Evolutionary conservation across 2,113 vertebrate genomes (phyloP).

Genomic region (Dascyllus trimaculatus): DNA sequence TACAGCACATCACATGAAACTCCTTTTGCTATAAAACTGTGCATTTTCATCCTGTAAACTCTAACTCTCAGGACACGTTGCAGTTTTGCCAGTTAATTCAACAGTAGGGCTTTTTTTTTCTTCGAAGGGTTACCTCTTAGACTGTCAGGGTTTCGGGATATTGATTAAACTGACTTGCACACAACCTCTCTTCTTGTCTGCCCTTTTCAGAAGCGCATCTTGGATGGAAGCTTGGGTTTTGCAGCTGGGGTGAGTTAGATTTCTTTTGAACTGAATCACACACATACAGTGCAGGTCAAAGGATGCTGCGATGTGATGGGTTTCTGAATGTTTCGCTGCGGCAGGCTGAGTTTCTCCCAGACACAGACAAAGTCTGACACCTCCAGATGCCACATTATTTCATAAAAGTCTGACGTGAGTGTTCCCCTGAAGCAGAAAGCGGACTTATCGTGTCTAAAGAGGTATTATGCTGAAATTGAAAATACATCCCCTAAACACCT

Average conservation of each 20-base stretch:
- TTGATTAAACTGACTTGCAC: constrained; percentile 25
- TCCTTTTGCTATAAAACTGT: neutral
- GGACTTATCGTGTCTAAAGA: constrained; percentile 37
- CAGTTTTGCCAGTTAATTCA: constrained; percentile 11
- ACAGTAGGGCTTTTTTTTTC: neutral
- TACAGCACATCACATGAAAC: neutral
- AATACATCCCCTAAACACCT: constrained; percentile 1
- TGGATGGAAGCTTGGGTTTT: constrained; percentile 97
- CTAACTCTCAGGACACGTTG: neutral
- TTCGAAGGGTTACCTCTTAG: neutral
- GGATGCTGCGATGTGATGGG: neutral
- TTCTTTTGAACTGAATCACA: neutral
- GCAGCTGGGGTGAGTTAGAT: constrained; percentile 96
- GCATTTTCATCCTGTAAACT: neutral
- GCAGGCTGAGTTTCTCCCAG: neutral
- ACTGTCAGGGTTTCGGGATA: constrained; percentile 9
- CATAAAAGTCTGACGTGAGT: constrained; percentile 2
- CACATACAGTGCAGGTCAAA: neutral
- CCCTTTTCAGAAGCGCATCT: constrained; percentile 89
- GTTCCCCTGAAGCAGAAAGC: constrained; percentile 12
- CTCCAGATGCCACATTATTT: constrained; percentile 24
- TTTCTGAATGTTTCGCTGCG: neutral
- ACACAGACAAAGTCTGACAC: constrained; percentile 2
- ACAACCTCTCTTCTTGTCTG: constrained; percentile 28
- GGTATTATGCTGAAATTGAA: constrained; percentile 17